Conservation (phyloP, 2,888 invertebrate species). For the Embidobia sp. region DNA sequence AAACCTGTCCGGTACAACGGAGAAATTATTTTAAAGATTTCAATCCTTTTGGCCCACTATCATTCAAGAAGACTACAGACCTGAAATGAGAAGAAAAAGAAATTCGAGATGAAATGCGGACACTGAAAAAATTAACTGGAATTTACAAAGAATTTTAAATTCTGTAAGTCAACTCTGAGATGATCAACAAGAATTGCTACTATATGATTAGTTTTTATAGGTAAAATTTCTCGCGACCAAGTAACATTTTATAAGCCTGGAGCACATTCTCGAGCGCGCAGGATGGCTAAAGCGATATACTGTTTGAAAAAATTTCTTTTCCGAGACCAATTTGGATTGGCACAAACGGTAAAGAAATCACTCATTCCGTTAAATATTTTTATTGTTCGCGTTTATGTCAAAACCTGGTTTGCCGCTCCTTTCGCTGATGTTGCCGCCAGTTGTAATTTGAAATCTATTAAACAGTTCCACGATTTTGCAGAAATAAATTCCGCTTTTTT, state of each 20-base stretch:
- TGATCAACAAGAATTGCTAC: conserved; percentile 66
- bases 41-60: conserved; percentile 54
- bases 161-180: conserved; percentile 49
- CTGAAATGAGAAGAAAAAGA: conserved; percentile 27
- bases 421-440: too few species aligned
- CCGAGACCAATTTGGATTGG: conserved; percentile 62
- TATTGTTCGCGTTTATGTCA: too few species aligned
- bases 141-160: conserved; percentile 13
- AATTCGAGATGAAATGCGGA: too few species aligned
- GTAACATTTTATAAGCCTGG: conserved; percentile 67
- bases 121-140: conserved; percentile 1
- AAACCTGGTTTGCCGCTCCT: too few species aligned
- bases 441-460: too few species aligned
- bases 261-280: conserved; percentile 68
- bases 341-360: conserved; percentile 47
- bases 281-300: conserved; percentile 68
- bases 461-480: too few species aligned
- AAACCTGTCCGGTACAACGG: conserved; percentile 48
- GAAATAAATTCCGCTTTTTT: too few species aligned
- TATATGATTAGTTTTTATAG: conserved; percentile 67
- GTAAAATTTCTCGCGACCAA: conserved; percentile 50
- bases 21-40: too few species aligned
- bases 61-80: conserved; percentile 44
- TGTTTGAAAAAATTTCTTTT: conserved; percentile 60
- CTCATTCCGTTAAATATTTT: conserved; percentile 8